Percentiles rank a stretch among this genome's conserved stretches.
Conservation (phyloP, 2,113 vertebrate genomes). For the Aspidoscelis tigris region DNA sequence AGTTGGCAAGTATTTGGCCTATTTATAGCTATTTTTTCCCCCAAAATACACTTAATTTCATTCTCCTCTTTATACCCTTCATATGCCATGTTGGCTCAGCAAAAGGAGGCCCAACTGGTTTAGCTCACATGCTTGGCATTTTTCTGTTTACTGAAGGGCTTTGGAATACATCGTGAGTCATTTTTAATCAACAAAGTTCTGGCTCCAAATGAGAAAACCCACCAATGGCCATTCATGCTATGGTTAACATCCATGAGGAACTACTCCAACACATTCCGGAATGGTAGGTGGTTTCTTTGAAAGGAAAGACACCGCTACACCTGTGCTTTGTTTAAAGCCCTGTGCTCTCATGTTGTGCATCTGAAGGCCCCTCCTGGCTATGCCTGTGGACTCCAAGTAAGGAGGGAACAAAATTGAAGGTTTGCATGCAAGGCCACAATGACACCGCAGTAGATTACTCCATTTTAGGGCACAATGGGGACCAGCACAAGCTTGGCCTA, state of each 20-base stretch:
- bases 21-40: constrained; percentile 72
- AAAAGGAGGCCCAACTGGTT: constrained; percentile 16
- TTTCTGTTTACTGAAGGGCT: neutral
- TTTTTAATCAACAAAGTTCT: neutral
- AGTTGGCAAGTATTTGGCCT: constrained; percentile 67
- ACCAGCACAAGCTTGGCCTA: too few relatives aligned
- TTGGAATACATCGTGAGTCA: neutral
- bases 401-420: too few relatives aligned
- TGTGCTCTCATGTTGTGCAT: too few relatives aligned
- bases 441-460: too few relatives aligned
- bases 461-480: too few relatives aligned
- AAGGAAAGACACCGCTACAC: too few relatives aligned
- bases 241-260: neutral
- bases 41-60: constrained; percentile 66
- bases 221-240: neutral
- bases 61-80: constrained; percentile 70
- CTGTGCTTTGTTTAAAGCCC: too few relatives aligned
- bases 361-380: too few relatives aligned
- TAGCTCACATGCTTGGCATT: neutral
- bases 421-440: too few relatives aligned
- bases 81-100: constrained; percentile 59
- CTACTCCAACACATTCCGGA: neutral
- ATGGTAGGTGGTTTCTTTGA: too few relatives aligned
- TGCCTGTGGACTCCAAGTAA: too few relatives aligned
- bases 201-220: neutral